A percentile compares a stretch with the other conserved stretches of the same genome.
Conservation (phyloP, 2,113 vertebrate genomes). For the Tor tambroides region DNA sequence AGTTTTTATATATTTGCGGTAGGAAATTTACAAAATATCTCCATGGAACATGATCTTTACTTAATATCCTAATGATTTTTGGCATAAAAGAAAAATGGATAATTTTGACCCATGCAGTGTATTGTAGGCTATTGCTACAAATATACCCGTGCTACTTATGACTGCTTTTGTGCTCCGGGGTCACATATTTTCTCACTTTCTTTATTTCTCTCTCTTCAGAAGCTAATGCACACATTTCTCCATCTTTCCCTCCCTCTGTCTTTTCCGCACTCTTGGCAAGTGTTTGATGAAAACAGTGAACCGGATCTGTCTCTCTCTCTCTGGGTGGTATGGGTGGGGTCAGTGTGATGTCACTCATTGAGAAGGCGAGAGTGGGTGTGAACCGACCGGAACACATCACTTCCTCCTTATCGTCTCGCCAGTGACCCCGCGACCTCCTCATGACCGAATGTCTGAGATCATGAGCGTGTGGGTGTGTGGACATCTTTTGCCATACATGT, state of each 20-base stretch:
- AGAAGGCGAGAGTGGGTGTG: slow-evolving; percentile 23
- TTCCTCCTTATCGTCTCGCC: slow-evolving; percentile 32
- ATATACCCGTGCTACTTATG: no score
- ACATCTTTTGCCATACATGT: neutral
- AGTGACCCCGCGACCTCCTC: slow-evolving; percentile 18
- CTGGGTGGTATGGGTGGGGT: slow-evolving; percentile 30
- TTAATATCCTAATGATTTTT: no score
- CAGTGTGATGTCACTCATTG: slow-evolving; percentile 44
- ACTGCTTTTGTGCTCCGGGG: no score
- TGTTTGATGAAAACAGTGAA: neutral
- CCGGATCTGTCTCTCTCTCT: neutral
- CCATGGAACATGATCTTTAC: no score
- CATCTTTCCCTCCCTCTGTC: neutral
- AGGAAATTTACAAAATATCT: no score
- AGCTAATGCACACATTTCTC: neutral
- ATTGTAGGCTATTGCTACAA: no score
- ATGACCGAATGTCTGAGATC: slow-evolving; percentile 34
- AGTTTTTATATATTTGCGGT: no score
- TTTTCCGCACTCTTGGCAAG: neutral
- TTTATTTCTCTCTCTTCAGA: neutral
- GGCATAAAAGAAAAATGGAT: no score
- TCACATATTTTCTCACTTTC: neutral
- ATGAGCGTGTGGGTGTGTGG: neutral
- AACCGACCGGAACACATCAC: slow-evolving; percentile 2
- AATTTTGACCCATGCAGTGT: no score